Evolutionary conservation across 2,797 vertebrate genomes (phyloP), one percentile per base, ranked within the genome.

Genomic region (Sphenodon punctatus): DNA sequence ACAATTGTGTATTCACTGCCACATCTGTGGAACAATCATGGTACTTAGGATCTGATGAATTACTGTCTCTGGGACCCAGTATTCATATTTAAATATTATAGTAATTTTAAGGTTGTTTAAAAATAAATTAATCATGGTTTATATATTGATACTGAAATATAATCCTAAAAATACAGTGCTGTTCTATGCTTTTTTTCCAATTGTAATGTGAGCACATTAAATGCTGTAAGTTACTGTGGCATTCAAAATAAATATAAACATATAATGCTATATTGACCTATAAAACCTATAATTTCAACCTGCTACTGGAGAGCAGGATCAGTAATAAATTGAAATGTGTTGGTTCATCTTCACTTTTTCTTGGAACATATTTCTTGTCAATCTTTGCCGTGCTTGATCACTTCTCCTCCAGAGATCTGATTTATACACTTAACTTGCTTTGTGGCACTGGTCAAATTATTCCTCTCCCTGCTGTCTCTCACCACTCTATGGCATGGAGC

Each of bases 31-130:
- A 60, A 22, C 42, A 14, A 6, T 80, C 36, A 43, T 68, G 83
- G 89, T 80, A 32, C 39, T 43, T 10, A 30, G 4, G 65, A 2
- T 63, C 67, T 88, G 64, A 83, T 9, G 79, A 75, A 73, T 22
- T n/a, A 16, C 23, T 81, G 10, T 80, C 85, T n/a, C 8, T 73
- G 22, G 48, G 41, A 9, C 19, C 78, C 80, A 8, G 4, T 42
- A 23, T 38, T 65, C 56, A 3, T 48, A 25, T 61, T 65, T 42
- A 45, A 49, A 36, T 7, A 61, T 16, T 60, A 16, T 36, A 65
- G 22, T 34, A 34, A 34, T 46, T 32, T 32, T n/a, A n/a, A n/a
- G n/a, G n/a, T n/a, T n/a, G n/a, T n/a, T n/a, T n/a, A n/a, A n/a
- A n/a, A n/a, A n/a, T n/a, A n/a, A n/a, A n/a, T n/a, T n/a, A n/a